These are phyloP conservation scores for Chlorops oryzae DNA, from an alignment of 1,140 invertebrate species.

Conservation along the genomic window DNA sequence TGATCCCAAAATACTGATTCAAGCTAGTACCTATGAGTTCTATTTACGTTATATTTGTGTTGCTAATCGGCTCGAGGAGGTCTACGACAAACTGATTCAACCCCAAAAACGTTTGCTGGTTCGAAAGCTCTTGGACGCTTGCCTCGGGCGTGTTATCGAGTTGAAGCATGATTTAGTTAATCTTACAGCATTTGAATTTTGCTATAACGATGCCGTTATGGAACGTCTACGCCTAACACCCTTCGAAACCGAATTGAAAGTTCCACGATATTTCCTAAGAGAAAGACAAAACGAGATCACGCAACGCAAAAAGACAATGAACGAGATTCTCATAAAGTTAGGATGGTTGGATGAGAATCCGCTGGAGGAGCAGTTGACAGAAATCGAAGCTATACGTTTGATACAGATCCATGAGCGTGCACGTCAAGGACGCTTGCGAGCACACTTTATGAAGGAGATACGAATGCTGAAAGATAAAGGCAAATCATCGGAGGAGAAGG, in stretches of 20 bases:
- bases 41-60: slow-evolving; percentile 67
- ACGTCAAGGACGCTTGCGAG: slow-evolving; percentile 72
- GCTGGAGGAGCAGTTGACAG: slow-evolving; percentile 55
- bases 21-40: slow-evolving; percentile 37
- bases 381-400: slow-evolving; percentile 76
- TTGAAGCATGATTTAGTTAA: slow-evolving; percentile 80
- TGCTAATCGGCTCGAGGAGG: slow-evolving; percentile 67
- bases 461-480: slow-evolving; percentile 67
- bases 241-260: slow-evolving; percentile 57
- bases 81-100: slow-evolving; percentile 87
- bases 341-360: slow-evolving; percentile 61
- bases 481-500: slow-evolving; percentile 53
- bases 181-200: slow-evolving; percentile 77
- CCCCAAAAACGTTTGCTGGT: slow-evolving; percentile 84
- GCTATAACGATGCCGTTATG: slow-evolving; percentile 76
- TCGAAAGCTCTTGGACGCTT: slow-evolving; percentile 69
- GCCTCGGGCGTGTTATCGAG: slow-evolving; percentile 71
- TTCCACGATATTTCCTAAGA: slow-evolving; percentile 64
- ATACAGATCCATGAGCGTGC: slow-evolving; percentile 88
- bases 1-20: slow-evolving; percentile 29
- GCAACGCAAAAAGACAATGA: slow-evolving; percentile 57
- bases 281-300: slow-evolving; percentile 60
- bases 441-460: slow-evolving; percentile 89
- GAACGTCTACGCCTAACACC: slow-evolving; percentile 58
- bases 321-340: slow-evolving; percentile 59